Conservation (phyloP, 2,797 vertebrate genomes). For the Gallirallus australis region DNA sequence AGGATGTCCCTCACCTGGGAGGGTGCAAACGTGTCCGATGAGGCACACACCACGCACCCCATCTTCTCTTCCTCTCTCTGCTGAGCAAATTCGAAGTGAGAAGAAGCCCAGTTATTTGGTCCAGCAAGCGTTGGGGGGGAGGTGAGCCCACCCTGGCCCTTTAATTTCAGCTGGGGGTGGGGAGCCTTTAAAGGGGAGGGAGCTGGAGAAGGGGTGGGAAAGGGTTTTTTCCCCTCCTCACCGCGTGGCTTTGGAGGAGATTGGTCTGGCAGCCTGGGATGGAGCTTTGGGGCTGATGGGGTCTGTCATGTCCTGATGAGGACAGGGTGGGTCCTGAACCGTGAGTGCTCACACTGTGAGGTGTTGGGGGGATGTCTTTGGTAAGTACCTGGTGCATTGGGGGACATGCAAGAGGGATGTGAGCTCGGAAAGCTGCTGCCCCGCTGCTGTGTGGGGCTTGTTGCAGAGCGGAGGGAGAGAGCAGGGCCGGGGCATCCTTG, state of each 20-base stretch:
- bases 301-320: no score
- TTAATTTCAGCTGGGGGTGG: background rate
- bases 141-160: background rate
- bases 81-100: background rate
- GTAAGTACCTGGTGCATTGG: background rate
- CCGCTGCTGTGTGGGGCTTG: background rate
- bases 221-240: background rate
- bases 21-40: accelerated
- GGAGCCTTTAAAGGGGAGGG: background rate
- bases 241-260: background rate
- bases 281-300: background rate
- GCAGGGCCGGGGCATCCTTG: background rate
- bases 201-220: background rate
- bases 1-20: background rate
- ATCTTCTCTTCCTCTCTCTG: background rate
- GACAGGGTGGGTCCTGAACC: accelerated
- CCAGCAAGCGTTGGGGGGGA: background rate
- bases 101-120: background rate
- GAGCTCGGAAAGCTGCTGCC: background rate
- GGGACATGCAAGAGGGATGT: no score
- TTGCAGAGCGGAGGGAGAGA: background rate
- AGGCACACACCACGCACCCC: accelerated
- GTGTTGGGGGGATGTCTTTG: no score
- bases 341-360: accelerated
- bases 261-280: background rate